phyloP scores from a whole-genome alignment of 1,140 invertebrate species.

The Apis dorsata region DNA sequence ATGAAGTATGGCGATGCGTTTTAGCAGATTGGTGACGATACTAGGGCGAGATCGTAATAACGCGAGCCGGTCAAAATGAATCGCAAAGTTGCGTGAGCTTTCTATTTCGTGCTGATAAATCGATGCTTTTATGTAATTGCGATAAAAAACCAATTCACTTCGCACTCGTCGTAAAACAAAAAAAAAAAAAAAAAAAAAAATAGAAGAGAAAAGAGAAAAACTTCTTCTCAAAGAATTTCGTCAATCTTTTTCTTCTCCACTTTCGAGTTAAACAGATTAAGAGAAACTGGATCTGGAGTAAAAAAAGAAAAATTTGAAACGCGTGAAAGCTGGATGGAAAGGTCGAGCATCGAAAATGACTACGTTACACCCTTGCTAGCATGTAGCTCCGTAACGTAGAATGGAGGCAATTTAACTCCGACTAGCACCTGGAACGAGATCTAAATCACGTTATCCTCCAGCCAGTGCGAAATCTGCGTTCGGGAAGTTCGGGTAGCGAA shows the following conservation, averaged over 20 bases:
- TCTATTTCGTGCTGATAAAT: not conserved
- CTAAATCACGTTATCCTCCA: constrained; percentile 51
- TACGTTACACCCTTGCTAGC: too few species aligned
- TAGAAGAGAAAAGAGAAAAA: not conserved
- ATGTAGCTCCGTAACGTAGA: not conserved
- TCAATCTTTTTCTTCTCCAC: not conserved
- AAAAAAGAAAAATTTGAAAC: too few species aligned
- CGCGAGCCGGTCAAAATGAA: constrained; percentile 30
- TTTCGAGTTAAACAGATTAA: too few species aligned
- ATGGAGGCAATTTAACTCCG: constrained; percentile 12
- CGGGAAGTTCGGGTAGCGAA: constrained; percentile 62
- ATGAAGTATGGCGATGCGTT: constrained; percentile 73
- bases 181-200: too few species aligned
- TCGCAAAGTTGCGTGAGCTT: constrained; percentile 22
- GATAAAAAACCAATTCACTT: constrained; percentile 8
- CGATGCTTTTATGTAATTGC: constrained; percentile 35
- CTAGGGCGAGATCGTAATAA: constrained; percentile 60
- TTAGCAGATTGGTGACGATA: constrained; percentile 70
- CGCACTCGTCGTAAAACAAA: too few species aligned
- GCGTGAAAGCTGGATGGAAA: too few species aligned
- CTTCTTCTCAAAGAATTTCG: too few species aligned
- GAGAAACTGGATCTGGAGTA: too few species aligned
- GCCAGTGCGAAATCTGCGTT: constrained; percentile 58
- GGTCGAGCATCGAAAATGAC: not conserved
- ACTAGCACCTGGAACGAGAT: constrained; percentile 28